A percentile compares a stretch with the other conserved stretches of the same genome.
phyloP scores from a whole-genome alignment of 2,888 invertebrate species.

The Molanna angustata region DNA sequence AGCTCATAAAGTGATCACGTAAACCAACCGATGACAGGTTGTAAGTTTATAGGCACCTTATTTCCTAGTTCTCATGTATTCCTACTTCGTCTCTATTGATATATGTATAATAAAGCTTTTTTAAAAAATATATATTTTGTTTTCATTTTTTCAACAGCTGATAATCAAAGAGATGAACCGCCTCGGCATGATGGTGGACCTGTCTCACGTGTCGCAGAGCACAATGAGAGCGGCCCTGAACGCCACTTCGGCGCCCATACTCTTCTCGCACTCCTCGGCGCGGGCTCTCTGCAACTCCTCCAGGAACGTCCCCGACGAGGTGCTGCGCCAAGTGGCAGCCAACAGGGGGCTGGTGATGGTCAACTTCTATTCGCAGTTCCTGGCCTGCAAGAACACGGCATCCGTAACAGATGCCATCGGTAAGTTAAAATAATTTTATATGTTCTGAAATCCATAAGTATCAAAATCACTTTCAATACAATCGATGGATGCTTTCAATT shows the following conservation, averaged over 20 bases:
- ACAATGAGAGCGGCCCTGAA: conserved; percentile 67
- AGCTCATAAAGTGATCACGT: too few relatives aligned
- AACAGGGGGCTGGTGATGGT: conserved; percentile 73
- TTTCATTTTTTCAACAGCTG: conserved; percentile 46
- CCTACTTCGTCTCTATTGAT: too few relatives aligned
- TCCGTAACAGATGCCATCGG: conserved; percentile 67
- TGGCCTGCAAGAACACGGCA: conserved; percentile 61
- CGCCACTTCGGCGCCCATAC: conserved; percentile 65
- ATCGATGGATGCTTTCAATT: too few relatives aligned
- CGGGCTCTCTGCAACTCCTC: conserved; percentile 65
- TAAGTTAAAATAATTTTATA: conserved; percentile 41
- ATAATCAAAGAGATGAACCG: conserved; percentile 74
- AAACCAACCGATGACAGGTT: too few relatives aligned
- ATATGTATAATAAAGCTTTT: too few relatives aligned
- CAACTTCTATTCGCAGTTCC: conserved; percentile 66
- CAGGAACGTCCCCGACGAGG: conserved; percentile 67
- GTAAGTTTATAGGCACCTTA: too few relatives aligned
- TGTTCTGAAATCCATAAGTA: too few relatives aligned
- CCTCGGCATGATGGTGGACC: conserved; percentile 72
- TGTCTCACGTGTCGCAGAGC: conserved; percentile 64
- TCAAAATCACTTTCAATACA: too few relatives aligned
- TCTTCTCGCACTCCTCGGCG: conserved; percentile 72
- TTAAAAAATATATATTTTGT: too few relatives aligned
- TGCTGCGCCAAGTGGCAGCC: conserved; percentile 58
- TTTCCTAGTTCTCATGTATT: too few relatives aligned